Conservation (phyloP, 2,113 vertebrate species). For the Micromys minutus region DNA sequence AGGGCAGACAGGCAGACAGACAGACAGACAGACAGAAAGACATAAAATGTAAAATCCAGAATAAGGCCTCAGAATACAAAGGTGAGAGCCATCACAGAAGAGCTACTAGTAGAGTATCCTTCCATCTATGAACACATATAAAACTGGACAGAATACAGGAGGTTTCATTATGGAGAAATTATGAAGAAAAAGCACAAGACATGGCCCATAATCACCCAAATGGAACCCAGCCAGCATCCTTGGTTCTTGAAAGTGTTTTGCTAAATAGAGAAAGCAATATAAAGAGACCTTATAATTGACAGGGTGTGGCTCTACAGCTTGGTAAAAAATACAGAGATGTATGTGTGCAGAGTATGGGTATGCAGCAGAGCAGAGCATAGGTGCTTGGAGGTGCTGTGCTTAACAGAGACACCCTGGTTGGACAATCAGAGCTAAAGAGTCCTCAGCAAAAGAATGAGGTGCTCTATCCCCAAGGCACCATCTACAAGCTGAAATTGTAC, state of each 20-base stretch:
- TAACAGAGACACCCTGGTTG: neutral
- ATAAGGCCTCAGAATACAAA: neutral
- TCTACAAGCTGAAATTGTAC: neutral
- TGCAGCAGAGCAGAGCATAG: neutral
- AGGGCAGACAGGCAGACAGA: no score
- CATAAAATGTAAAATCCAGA: neutral
- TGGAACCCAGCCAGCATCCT: neutral
- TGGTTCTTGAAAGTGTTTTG: neutral
- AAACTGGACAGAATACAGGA: neutral
- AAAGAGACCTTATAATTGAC: neutral
- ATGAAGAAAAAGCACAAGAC: neutral
- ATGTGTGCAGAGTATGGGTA: neutral
- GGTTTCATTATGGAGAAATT: neutral
- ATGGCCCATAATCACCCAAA: no score
- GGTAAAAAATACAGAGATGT: neutral
- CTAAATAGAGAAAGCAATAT: neutral
- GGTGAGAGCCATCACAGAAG: neutral
- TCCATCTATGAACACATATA: neutral
- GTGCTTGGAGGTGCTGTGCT: neutral
- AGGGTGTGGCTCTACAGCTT: neutral
- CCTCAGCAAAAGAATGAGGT: neutral
- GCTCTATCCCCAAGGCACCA: no score
- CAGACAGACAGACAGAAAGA: no score
- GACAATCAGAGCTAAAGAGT: neutral
- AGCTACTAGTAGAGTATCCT: neutral